Evolutionary conservation across 1,140 invertebrate species (phyloP), one percentile per base, ranked within the genome.

Genomic region (Bombus fervidus): DNA sequence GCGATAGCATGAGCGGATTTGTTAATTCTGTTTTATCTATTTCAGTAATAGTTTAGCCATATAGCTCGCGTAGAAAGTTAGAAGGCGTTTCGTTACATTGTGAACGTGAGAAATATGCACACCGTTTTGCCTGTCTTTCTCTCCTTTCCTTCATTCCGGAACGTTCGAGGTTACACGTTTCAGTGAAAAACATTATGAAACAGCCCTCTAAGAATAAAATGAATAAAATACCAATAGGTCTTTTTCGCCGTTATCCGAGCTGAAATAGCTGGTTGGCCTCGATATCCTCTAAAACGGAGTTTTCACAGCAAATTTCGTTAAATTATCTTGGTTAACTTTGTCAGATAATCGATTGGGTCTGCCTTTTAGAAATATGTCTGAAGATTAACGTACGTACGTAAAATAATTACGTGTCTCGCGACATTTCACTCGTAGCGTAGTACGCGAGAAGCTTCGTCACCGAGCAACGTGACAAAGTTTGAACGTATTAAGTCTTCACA

Each of bases 41-140:
- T 43, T 64, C 47, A 25, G 31, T 78, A 72, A 72, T 79, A 84
- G 68, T 62, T 78, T 47, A 47, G 22, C n/a, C 53, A 39, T n/a
- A 43, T 37, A 62, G 31, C 39, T 69, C 13, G 66, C 39, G 76
- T 84, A 84, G 82, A 84, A 84, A 84, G 83, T 79, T 79, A 39
- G 76, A 69, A 59, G 31, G 66, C 43, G 37, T 37, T 22, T 71
- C 5, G 68, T 37, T 47, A 37, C 75, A 79, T 62, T 57, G 75
- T 53, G 76, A 84, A 78, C 83, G 76, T 79, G 83, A 84, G 83
- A 84, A 84, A 79, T 72, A 71, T 68, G 75, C 76, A 72, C 66
- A 64, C 47, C 41, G 9, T 71, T 79, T 57, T 39, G 15, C 31
- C 22, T 78, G 37, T 41, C 57, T 77, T 57, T 43, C 53, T 59